phyloP scores from a whole-genome alignment of 1,140 invertebrate species.

The Mya arenaria region DNA sequence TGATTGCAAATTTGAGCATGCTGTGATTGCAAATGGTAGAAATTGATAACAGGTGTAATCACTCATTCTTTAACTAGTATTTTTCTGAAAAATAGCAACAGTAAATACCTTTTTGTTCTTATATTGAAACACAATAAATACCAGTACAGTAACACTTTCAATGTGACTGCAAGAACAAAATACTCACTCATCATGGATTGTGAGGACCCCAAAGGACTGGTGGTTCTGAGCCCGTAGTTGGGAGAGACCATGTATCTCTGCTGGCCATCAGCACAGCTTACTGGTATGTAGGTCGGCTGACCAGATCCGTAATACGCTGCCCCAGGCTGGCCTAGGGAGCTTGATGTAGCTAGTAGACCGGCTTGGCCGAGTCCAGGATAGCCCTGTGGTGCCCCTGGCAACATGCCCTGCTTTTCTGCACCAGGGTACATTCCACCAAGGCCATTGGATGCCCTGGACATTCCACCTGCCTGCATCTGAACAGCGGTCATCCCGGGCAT shows the following conservation, averaged over 20 bases:
- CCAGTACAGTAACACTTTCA: too few relatives aligned
- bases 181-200: slow-evolving; percentile 35
- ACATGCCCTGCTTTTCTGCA: slow-evolving; percentile 26
- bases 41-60: too few relatives aligned
- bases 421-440: slow-evolving; percentile 30
- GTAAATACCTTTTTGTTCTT: too few relatives aligned
- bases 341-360: slow-evolving; percentile 18
- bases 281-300: slow-evolving; percentile 34
- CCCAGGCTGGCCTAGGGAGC: slow-evolving; percentile 18
- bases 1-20: too few relatives aligned
- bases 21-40: too few relatives aligned
- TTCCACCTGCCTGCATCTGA: slow-evolving; percentile 15
- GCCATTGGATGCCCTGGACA: slow-evolving; percentile 33
- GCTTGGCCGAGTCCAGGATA: slow-evolving; percentile 36
- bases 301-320: background rate
- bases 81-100: too few relatives aligned
- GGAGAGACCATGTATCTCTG: slow-evolving; percentile 51
- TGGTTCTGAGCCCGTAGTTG: slow-evolving; percentile 16
- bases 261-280: slow-evolving; percentile 21
- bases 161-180: too few relatives aligned
- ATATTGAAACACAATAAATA: too few relatives aligned
- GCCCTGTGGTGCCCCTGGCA: slow-evolving; percentile 1
- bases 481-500: slow-evolving; percentile 35
- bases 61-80: too few relatives aligned
- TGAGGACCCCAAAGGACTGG: slow-evolving; percentile 12